Base-by-base conservation (phyloP, 2,113 vertebrate genomes). In the Terrapene triunguis region DNA sequence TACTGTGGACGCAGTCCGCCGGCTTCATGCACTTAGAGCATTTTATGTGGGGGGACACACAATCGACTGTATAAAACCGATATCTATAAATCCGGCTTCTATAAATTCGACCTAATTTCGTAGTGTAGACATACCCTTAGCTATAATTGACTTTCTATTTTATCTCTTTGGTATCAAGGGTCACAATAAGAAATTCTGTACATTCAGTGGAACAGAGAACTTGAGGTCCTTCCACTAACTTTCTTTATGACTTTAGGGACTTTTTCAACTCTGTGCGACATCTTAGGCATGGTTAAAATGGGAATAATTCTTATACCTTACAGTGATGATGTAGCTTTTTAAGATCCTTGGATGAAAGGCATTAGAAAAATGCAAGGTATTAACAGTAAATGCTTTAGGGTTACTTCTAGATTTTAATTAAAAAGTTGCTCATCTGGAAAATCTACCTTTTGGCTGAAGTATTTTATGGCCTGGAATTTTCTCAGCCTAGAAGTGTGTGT, bases 211-310 rank as follows among this genome's bases (percentile, higher is more conserved):
- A 92, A 22, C n/a, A 14, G 14, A 22, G 85, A 57, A 16, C 54
- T 85, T 47, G 69, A 38, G 84, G 19, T 32, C 7, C 27, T 93
- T 53, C 42, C 51, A 38, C 6, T 81, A 25, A 11, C 82, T 85
- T 80, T 12, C 32, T 88, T 38, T 35, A 50, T 84, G 51, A 53
- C 25, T 7, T 44, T 29, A 79, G 44, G n/a, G 87, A 89, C 91
- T 22, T 2, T 1, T 0, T 81, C 1, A 1, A 29, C 69, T 92
- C 53, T 89, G 13, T 38, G 55, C 12, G 42, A 79, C 0, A 0
- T 54, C 82, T 91, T 42, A 79, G 32, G 38, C 48, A 5, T 32
- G 7, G 81, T 69, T 89, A 21, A 7, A 5, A 1, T 21, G 11
- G 65, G 29, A 57, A 22, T 87, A 29, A n/a, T 25, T 42, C 0